Conservation (phyloP, 2,888 invertebrate species). For the Lepas anatifera region DNA sequence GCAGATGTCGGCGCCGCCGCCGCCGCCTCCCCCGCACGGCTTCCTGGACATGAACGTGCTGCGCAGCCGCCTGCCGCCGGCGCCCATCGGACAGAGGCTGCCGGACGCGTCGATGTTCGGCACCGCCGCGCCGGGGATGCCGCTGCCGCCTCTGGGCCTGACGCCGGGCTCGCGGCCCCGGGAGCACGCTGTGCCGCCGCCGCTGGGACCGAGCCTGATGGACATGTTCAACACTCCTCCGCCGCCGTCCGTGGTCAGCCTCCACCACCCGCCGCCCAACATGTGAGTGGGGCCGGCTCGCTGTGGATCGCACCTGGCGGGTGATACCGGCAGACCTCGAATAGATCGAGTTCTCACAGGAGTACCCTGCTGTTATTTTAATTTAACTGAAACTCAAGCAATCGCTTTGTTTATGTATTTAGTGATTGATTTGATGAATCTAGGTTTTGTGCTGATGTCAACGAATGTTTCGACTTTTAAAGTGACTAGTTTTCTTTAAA, state of each 20-base stretch:
- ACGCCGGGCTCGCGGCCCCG: not conserved
- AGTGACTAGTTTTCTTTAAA: no score
- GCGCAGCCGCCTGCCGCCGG: conserved; percentile 7
- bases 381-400: no score
- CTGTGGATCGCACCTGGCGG: no score
- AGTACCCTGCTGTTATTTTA: no score
- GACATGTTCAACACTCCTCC: not conserved
- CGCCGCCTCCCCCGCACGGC: conserved; percentile 19
- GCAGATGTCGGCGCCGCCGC: conserved; percentile 17
- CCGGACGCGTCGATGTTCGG: not conserved
- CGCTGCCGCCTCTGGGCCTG: not conserved
- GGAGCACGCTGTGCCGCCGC: not conserved
- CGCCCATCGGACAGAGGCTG: conserved; percentile 2
- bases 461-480: no score
- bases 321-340: no score
- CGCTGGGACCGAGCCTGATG: not conserved
- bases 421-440: no score
- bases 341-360: no score
- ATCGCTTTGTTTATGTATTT: no score
- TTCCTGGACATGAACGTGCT: not conserved
- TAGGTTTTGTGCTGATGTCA: no score
- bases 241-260: not conserved
- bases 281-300: not conserved
- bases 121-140: not conserved
- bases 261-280: conserved; percentile 12